phyloP scores from a whole-genome alignment of 30 jellyfish, hydroid and myxozoan species.

The Cassiopea andromeda region DNA sequence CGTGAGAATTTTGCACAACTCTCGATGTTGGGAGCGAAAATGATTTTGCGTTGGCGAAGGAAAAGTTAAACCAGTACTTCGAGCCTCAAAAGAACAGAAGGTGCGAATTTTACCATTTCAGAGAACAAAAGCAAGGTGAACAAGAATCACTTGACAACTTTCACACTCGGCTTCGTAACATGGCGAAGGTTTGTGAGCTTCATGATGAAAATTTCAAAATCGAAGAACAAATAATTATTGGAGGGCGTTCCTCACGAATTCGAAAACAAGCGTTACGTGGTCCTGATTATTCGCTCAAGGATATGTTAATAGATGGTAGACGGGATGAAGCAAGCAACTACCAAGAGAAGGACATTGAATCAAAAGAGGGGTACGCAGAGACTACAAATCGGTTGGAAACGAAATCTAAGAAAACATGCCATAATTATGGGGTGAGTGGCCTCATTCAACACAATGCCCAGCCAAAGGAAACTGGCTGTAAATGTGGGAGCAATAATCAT shows the following conservation, averaged over 20 bases:
- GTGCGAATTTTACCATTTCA: constrained; percentile 38
- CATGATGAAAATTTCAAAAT: constrained; percentile 38
- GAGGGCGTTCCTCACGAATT: constrained; percentile 46
- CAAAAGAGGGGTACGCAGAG: background rate
- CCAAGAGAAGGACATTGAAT: background rate
- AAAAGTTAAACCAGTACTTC: constrained; percentile 10
- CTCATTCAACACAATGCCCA: background rate
- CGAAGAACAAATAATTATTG: constrained; percentile 24
- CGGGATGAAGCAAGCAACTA: constrained; percentile 50
- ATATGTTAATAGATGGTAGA: constrained; percentile 53
- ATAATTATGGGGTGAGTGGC: background rate
- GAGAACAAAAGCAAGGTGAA: constrained; percentile 33
- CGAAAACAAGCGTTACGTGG: constrained; percentile 47
- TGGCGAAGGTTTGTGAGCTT: constrained; percentile 44
- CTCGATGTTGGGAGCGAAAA: constrained; percentile 21
- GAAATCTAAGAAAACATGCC: background rate
- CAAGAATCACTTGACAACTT: constrained; percentile 45
- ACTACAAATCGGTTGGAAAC: background rate
- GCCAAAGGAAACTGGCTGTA: background rate
- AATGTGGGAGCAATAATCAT: background rate
- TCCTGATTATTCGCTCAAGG: constrained; percentile 27
- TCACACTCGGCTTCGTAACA: constrained; percentile 40
- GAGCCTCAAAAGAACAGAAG: constrained; percentile 59
- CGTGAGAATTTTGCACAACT: constrained; percentile 35
- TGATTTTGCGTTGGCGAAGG: constrained; percentile 32